Evolutionary conservation across 2,888 invertebrate genomes (phyloP), one percentile per base, ranked within the genome.

Genomic region (Pollenia labialis): DNA sequence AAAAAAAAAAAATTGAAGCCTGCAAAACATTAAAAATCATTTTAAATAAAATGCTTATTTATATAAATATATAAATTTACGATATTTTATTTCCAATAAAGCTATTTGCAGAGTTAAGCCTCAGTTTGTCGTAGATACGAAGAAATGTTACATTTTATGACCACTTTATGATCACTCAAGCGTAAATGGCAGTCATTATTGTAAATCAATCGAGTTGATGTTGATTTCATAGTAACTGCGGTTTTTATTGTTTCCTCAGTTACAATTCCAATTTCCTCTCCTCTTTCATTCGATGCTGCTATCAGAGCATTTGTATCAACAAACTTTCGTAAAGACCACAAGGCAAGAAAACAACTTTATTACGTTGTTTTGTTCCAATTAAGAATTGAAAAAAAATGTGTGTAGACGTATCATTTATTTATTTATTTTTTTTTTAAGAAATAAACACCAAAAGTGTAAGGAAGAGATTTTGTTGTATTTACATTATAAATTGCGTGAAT

Each of bases 161-260:
- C 76, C 76, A 87, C 79, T 86, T 87, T 85, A 76, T 83, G 81
- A 87, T 81, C 85, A 74, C 54, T 81, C 64, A 77, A 86, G 87
- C 75, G 80, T 84, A 83, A 87, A 88, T 85, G 72, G 72, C 82
- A 88, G 88, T 89, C 90, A 89, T 91, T 91, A 91, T 91, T 89
- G 90, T 89, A 91, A 91, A 90, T 91, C 90, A 91, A 91, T 91
- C 90, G 91, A 87, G 64, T 12, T 82, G 81, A 85, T 85, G 82
- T 85, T 88, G 88, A 87, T 84, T 88, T 87, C 77, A 72, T 52
- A 66, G 84, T 76, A 80, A 74, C 68, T 79, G 85, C 76, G 84
- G 83, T 74, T 88, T 87, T 89, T 88, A 88, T 87, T 87, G 84
- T 82, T 88, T 87, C 85, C 85, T 81, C 85, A 75, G 85, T 79